A percentile compares a stretch with the other conserved stretches of the same genome.
These are phyloP conservation scores for Bubo bubo DNA, from an alignment of 2,113 vertebrate genomes.

Conservation along the genomic window DNA sequence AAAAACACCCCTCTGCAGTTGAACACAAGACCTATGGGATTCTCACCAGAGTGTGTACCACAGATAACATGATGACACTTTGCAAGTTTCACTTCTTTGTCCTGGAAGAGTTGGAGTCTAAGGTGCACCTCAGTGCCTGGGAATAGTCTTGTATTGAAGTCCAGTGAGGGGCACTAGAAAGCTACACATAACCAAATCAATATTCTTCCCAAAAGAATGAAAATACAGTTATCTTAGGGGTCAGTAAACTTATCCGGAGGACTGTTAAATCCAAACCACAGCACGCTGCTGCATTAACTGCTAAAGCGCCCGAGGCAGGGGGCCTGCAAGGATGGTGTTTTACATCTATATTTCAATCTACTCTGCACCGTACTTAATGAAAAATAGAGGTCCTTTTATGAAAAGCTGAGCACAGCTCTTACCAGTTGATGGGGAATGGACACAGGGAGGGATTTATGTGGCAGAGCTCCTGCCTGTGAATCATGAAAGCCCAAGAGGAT, in stretches of 20 bases:
- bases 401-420: neutral
- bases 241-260: neutral
- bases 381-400: neutral
- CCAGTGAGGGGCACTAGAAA: neutral
- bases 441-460: neutral
- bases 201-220: neutral
- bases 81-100: neutral
- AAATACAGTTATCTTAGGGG: neutral
- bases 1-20: neutral
- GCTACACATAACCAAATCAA: neutral
- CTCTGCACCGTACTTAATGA: rapidly evolving
- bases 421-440: neutral
- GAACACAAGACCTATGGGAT: neutral
- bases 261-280: neutral
- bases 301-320: rapidly evolving
- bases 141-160: neutral
- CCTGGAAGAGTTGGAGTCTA: neutral
- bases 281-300: neutral
- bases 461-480: neutral
- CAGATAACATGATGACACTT: neutral
- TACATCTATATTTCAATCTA: neutral
- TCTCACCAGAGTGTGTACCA: neutral
- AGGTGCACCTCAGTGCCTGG: neutral
- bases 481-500: neutral
- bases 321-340: neutral